Conservation (phyloP, 1,140 invertebrate genomes). For the Lepidotrigona ventralis region DNA sequence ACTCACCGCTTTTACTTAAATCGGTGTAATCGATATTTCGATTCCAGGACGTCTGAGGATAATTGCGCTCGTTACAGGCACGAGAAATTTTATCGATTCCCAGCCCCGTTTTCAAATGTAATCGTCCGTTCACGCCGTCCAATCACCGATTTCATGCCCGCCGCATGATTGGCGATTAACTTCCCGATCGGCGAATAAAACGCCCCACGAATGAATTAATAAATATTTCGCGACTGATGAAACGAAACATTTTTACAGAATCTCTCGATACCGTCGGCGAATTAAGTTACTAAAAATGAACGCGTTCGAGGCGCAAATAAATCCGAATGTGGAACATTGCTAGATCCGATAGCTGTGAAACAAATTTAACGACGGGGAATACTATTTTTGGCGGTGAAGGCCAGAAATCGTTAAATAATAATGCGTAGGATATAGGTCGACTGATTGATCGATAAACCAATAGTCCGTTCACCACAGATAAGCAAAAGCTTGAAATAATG, state of each 20-base stretch:
- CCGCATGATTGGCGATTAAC: constrained; percentile 25
- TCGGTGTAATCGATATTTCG: constrained; percentile 55
- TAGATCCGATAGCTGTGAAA: neutral
- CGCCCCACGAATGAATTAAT: neutral
- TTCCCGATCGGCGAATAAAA: neutral
- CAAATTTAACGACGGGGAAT: constrained; percentile 1
- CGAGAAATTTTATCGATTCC: constrained; percentile 44
- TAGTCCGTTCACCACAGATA: constrained; percentile 7
- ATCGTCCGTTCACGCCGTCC: constrained; percentile 31
- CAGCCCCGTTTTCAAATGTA: neutral
- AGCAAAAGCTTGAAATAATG: constrained; percentile 30
- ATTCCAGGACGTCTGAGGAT: constrained; percentile 30
- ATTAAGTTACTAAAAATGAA: neutral
- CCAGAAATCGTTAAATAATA: constrained; percentile 51
- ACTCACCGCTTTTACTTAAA: constrained; percentile 19
- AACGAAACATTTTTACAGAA: neutral
- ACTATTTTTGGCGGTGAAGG: constrained; percentile 44
- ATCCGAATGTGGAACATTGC: neutral
- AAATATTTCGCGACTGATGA: neutral
- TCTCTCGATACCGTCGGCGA: neutral
- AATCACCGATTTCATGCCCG: constrained; percentile 18
- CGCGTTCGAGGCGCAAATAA: neutral
- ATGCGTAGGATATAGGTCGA: constrained; percentile 52
- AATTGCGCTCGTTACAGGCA: constrained; percentile 49
- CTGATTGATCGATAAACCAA: constrained; percentile 49